Base-by-base conservation (phyloP, 2,888 invertebrate genomes). In the Norana najaformis region DNA sequence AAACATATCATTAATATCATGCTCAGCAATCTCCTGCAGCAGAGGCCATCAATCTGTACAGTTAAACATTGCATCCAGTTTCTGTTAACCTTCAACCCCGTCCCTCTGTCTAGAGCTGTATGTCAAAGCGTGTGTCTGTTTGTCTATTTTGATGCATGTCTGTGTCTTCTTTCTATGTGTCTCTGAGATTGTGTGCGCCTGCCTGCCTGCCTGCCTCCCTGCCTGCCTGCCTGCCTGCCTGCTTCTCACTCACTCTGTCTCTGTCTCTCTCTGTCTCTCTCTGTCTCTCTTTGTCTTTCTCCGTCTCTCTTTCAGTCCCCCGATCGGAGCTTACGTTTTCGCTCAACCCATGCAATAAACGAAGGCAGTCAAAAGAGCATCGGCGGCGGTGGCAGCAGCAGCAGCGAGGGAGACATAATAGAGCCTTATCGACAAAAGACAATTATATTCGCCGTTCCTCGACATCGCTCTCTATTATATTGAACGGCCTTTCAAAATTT, bases 401-500 rank as follows among this genome's bases (percentile, higher is more conserved):
- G 83, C 14, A 34, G n/a, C 34, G 36, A 83, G 36, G 36, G 36
- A 34, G 83, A 83, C 83, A 83, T 47, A 83, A 83, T 36, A 83
- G 35, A 83, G 4, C 35, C 83, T 83, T 83, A 83, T 83, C 83
- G 83, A 83, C 83, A 83, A 34, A 83, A 34, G 36, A 83, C 34
- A 34, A 83, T 83, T 34, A 34, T 83, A 83, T 83, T 83, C 83
- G 34, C 83, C 83, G 30, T 36, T 36, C 83, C 30, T 30, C 35
- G 35, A 30, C 34, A 18, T 82, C 82, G 82, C n/a, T 30, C 83
- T 83, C 83, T 16, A 83, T 83, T 83, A 35, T 83, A 35, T 36
- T 36, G 83, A 83, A 30, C 83, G 83, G 83, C n/a, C 83, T 83
- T 83, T 83, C n/a, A 36, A 83, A 83, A 83, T 83, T 36, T 83